phyloP scores from a whole-genome alignment of 2,888 invertebrate genomes.

The Hypsopygia costalis region DNA sequence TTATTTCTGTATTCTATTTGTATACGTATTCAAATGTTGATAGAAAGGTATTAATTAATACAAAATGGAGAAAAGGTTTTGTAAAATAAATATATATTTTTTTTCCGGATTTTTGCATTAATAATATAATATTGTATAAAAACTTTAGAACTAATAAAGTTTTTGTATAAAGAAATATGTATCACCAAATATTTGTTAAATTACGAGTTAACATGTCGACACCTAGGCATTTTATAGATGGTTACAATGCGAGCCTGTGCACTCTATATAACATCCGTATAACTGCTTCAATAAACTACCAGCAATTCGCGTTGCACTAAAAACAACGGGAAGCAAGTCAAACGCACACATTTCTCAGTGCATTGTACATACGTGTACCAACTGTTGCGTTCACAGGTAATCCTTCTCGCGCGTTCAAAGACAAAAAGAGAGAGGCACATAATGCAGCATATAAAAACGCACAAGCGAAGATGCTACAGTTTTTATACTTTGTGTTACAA shows the following conservation, averaged over 20 bases:
- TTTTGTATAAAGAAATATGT: no score
- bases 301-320: background rate
- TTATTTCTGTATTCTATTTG: no score
- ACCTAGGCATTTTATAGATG: no score
- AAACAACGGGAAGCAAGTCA: slow-evolving; percentile 7
- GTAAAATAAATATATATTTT: no score
- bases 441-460: background rate
- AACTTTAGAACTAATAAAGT: no score
- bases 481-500: background rate
- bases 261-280: slow-evolving; percentile 1
- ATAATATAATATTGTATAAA: no score
- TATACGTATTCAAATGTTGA: no score
- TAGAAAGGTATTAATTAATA: no score
- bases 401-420: background rate
- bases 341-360: slow-evolving; percentile 3
- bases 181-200: no score
- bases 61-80: no score
- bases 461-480: background rate
- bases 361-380: slow-evolving; percentile 3
- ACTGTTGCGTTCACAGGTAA: background rate
- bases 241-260: background rate
- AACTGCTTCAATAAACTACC: slow-evolving; percentile 1
- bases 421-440: slow-evolving; percentile 3
- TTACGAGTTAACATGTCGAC: no score
- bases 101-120: no score